Conservation (phyloP, 2,888 invertebrate species). For the Clistopyga incitator region DNA sequence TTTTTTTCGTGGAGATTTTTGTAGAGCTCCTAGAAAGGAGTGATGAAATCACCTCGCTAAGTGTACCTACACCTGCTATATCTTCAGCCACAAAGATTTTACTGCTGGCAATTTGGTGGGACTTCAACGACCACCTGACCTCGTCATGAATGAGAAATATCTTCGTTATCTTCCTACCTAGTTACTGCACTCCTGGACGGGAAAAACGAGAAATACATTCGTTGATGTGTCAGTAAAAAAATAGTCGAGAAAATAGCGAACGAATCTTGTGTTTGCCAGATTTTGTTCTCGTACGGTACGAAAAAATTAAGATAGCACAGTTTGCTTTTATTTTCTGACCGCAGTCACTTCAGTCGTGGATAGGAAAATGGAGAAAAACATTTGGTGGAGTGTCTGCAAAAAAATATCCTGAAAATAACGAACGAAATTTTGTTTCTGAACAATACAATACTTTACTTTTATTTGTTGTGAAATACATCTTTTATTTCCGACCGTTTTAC, state of each 20-base stretch:
- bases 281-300: not conserved
- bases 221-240: not conserved
- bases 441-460: too few relatives aligned
- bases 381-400: too few relatives aligned
- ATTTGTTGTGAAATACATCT: too few relatives aligned
- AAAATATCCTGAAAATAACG: too few relatives aligned
- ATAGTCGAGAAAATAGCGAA: not conserved
- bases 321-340: too few relatives aligned
- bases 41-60: conserved; percentile 20
- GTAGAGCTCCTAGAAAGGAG: conserved; percentile 2
- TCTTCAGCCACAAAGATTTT: conserved; percentile 17
- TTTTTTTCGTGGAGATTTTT: too few relatives aligned
- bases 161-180: conserved; percentile 7
- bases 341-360: too few relatives aligned
- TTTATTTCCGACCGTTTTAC: too few relatives aligned
- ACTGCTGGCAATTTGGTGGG: conserved; percentile 16
- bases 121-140: conserved; percentile 12
- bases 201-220: not conserved
- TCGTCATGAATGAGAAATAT: conserved; percentile 16
- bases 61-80: not conserved
- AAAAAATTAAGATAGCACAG: too few relatives aligned
- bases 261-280: too few relatives aligned
- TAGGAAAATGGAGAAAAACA: too few relatives aligned
- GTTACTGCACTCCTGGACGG: not conserved
- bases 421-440: too few relatives aligned